These are phyloP conservation scores for Leptosomus discolor DNA, from an alignment of 2,113 vertebrate genomes.

Conservation along the genomic window DNA sequence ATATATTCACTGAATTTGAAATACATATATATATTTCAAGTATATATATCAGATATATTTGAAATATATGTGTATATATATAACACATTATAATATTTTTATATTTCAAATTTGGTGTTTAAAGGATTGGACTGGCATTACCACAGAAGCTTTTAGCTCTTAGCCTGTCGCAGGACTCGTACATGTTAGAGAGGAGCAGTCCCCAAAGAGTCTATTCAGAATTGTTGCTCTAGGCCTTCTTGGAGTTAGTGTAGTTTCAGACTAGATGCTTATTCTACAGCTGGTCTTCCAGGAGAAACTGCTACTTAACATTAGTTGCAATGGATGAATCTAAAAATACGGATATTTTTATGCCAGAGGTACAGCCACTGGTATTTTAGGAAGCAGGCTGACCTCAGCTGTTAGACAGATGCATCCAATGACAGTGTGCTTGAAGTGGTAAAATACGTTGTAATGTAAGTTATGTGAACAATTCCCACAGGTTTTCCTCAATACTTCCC, in stretches of 20 bases:
- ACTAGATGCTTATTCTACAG: neutral
- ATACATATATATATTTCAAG: neutral
- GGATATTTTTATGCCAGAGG: neutral
- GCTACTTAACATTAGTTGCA: neutral
- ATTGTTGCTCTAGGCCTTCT: neutral
- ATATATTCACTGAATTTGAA: neutral
- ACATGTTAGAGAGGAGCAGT: neutral
- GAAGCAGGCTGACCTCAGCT: neutral
- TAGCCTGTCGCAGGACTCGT: neutral
- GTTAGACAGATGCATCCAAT: neutral
- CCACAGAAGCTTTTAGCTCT: neutral
- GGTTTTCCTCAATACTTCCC: neutral
- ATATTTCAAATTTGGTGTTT: neutral
- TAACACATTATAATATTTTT: neutral
- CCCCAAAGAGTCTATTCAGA: neutral
- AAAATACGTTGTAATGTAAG: neutral
- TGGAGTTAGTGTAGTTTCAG: neutral
- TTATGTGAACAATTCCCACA: neutral
- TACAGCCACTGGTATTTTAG: neutral
- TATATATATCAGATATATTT: neutral
- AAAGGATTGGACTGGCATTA: neutral
- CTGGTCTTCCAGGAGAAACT: neutral
- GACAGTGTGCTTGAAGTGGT: neutral
- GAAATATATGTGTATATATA: neutral
- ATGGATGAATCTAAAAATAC: neutral